Evolutionary conservation across 2,888 invertebrate species (phyloP).

Genomic region (Microctonus hyperodae): DNA sequence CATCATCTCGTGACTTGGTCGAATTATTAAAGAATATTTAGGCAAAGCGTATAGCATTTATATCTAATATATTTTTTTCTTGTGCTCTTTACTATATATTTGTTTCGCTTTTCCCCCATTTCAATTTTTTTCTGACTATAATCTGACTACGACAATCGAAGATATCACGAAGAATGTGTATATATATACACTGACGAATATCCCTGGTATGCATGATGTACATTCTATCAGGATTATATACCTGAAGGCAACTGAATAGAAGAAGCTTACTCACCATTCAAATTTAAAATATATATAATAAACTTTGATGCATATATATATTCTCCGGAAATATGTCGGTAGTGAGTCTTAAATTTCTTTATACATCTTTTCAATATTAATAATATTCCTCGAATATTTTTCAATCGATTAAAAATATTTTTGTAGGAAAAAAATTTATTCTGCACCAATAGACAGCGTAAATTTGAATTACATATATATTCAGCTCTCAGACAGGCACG

Average conservation of each 20-base stretch:
- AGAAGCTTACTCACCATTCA: not conserved
- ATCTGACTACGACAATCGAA: no score
- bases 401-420: not conserved
- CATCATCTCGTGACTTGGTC: not conserved
- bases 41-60: no score
- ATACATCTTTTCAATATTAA: not conserved
- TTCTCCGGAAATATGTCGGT: not conserved
- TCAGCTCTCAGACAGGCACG: no score
- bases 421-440: not conserved
- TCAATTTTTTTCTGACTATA: no score
- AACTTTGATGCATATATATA: not conserved
- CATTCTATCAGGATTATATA: not conserved
- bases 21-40: slow-evolving; percentile 3
- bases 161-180: slow-evolving; percentile 16
- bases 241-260: not conserved
- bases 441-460: not conserved
- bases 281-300: not conserved
- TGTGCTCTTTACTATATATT: no score
- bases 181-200: slow-evolving; percentile 24
- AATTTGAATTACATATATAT: no score
- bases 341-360: not conserved
- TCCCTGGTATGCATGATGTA: slow-evolving; percentile 20
- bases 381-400: not conserved
- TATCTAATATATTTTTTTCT: no score
- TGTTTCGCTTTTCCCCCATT: no score